Evolutionary conservation across 2,888 invertebrate genomes (phyloP), one percentile per base, ranked within the genome.

Genomic region (Nebria brevicollis): DNA sequence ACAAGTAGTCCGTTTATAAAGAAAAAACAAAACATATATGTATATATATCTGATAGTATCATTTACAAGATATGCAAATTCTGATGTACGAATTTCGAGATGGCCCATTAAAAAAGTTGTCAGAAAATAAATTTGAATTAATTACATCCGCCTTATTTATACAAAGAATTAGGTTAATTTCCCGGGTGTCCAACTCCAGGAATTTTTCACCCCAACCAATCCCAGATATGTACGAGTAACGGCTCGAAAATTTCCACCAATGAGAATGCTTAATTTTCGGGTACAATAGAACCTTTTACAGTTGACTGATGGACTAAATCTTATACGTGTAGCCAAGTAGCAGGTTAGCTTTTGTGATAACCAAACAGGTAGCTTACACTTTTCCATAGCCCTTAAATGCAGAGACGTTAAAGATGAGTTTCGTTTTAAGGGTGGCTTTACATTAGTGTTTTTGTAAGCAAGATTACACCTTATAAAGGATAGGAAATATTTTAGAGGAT

Each of bases 391-490:
- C 70, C 70, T 26, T 70, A 70, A n/a, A 20, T 7, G 70, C 25
- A 70, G 34, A 2, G 25, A 5, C 25, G 70, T 70, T 25, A 25
- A 11, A 34, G 66, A 10, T 15, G 13, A 15, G 15, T 66, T 25
- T 8, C 7, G 8, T 66, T 13, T 8, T 66, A 25, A 25, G 66
- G 15, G 13, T 66, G 2, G 15, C 7, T 66, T 25, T 66, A 25
- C 8, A 25, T 25, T 25, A 25, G 15, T 66, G 66, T 8, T 25
- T 15, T 15, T 15, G 15, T 15, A 70, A 70, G 70, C 10, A 70
- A 70, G 70, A 70, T 70, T 70, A 70, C 25, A 70, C 20, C 70
- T 70, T 70, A 70, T 20, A 70, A 70, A 26, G 70, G 70, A 70
- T 26, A 13, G 13, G 70, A 70, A 70, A 70, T 70, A 70, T 70